These are phyloP conservation scores for Oceanites oceanicus DNA, from an alignment of 2,113 vertebrate species.

Conservation along the genomic window DNA sequence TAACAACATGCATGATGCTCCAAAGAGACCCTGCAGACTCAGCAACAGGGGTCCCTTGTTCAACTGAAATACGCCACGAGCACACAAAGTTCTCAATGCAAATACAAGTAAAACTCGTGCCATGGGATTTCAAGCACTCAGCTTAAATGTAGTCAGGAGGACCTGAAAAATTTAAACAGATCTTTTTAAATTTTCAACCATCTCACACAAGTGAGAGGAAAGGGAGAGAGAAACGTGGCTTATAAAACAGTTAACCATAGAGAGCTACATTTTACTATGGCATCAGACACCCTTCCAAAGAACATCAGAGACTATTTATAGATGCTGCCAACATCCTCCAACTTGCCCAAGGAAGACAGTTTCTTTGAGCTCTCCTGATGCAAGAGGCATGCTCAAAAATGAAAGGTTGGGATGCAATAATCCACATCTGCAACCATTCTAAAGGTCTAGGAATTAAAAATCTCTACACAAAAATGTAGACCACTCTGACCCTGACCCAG, in stretches of 20 bases:
- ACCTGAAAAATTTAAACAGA: neutral
- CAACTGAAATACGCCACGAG: neutral
- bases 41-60: neutral
- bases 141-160: neutral
- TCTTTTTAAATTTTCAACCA: neutral
- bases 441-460: neutral
- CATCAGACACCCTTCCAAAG: neutral
- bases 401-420: neutral
- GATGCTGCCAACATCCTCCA: neutral
- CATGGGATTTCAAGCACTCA: neutral
- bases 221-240: neutral
- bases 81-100: neutral
- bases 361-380: neutral
- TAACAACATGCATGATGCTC: neutral
- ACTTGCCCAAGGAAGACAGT: neutral
- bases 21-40: neutral
- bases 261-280: accelerated
- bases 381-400: neutral
- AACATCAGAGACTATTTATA: neutral
- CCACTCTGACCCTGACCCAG: neutral
- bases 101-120: neutral
- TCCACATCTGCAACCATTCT: neutral
- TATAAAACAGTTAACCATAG: neutral
- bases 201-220: neutral
- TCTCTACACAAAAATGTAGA: neutral